Evolutionary conservation across 2,888 invertebrate species (phyloP), one percentile per base, ranked within the genome.

Genomic region (Elegia similella): DNA sequence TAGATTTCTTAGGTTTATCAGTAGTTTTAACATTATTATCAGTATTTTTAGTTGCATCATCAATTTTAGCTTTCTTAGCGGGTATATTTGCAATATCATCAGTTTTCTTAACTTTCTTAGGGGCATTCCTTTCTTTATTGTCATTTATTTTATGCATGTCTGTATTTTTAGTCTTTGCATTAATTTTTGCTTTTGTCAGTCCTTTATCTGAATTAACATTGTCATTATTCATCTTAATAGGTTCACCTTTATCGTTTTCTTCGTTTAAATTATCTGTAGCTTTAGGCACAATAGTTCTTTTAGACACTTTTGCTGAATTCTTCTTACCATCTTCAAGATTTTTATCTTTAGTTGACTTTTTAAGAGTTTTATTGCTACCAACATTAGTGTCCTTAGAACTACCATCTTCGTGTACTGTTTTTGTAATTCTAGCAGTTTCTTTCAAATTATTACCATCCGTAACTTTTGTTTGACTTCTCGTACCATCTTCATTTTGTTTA

Each of bases 111-210:
- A 17, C 16, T 16, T 50, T 50, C 8, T 50, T 50, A 50, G 50
- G 6, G 7, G n/a, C 16, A 32, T 0, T 50, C 10, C 16, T 44
- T 46, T 8, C 23, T 38, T 1, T 16, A 16, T 65, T 62, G 42
- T 42, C 53, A 56, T 62, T 42, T 55, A 54, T 53, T 56, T 64
- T 57, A 59, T 63, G 61, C 48, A 15, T 30, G 17, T 38, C 58
- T 23, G n/a, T n/a, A 42, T 65, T 64, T 46, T 50, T 43, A 52
- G 16, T 8, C 17, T 44, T 46, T n/a, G n/a, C 12, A 1, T 13
- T 10, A 46, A 12, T 13, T 30, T 13, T 47, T 6, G 13, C 7
- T 13, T 30, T 47, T 15, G 13, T 13, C 7, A 13, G 30, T 29
- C n/a, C 47, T 47, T 47, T 46, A 23, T 23, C 23, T 23, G 38